Percentiles rank a stretch among this genome's conserved stretches.
These are phyloP conservation scores for Gibbula magus DNA, from an alignment of 2,888 invertebrate genomes.

Conservation along the genomic window DNA sequence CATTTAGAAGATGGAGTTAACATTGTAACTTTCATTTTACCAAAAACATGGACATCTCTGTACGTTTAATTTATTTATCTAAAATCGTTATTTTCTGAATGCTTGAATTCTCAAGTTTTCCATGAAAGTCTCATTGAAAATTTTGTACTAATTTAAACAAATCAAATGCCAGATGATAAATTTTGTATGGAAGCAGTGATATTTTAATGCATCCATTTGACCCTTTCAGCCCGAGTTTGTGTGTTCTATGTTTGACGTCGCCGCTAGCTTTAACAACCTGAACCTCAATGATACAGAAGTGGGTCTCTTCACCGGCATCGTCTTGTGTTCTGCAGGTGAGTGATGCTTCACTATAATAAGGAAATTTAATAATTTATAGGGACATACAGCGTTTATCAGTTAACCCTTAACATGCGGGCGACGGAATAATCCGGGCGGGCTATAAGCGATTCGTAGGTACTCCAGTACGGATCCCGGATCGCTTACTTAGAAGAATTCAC, in stretches of 20 bases:
- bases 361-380: background rate
- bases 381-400: no score
- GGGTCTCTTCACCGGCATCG: conserved; percentile 90
- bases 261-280: conserved; percentile 81
- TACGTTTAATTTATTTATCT: background rate
- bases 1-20: background rate
- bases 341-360: background rate
- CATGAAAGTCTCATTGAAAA: background rate
- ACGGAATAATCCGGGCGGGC: no score
- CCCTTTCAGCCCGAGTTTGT: conserved; percentile 87
- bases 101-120: background rate
- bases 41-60: background rate
- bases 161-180: background rate
- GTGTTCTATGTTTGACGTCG: conserved; percentile 87
- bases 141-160: background rate
- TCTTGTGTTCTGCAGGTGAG: conserved; percentile 82
- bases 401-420: no score
- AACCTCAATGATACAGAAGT: conserved; percentile 91
- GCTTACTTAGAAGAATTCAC: no score
- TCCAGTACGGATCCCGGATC: no score
- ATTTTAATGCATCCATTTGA: conserved; percentile 3
- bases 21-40: background rate
- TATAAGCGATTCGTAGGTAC: no score
- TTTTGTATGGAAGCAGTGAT: background rate
- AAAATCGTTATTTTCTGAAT: background rate